phyloP scores from a whole-genome alignment of 92 coral and sea anemone genomes.

The Porites rus region DNA sequence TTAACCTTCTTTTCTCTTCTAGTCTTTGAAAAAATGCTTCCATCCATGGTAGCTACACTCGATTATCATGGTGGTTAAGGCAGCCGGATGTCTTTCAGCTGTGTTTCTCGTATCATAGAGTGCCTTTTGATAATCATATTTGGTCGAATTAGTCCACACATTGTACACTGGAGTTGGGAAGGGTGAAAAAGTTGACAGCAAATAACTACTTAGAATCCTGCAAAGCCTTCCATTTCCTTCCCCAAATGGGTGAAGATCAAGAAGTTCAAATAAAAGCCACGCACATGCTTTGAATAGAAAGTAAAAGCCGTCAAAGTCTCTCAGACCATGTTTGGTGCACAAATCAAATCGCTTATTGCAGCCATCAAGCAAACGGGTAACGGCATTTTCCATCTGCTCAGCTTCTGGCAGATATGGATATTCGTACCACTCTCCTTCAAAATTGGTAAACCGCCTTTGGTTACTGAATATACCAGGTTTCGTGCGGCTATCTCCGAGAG shows the following conservation, averaged over 20 bases:
- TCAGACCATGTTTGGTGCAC: constrained; percentile 7
- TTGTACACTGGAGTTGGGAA: constrained; percentile 89
- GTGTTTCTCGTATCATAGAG: constrained; percentile 71
- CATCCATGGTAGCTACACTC: constrained; percentile 82
- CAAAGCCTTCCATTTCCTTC: constrained; percentile 90
- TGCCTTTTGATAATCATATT: constrained; percentile 64
- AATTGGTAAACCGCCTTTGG: constrained; percentile 19
- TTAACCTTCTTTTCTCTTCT: background rate
- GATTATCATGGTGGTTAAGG: constrained; percentile 78
- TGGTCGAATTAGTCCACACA: constrained; percentile 74
- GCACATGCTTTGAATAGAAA: constrained; percentile 74
- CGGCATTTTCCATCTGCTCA: constrained; percentile 41
- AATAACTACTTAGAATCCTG: constrained; percentile 77
- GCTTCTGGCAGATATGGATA: constrained; percentile 38
- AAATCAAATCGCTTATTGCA: constrained; percentile 44
- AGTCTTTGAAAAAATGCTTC: constrained; percentile 32
- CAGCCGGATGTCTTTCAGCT: constrained; percentile 33
- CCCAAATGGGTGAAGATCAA: constrained; percentile 85
- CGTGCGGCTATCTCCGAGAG: background rate
- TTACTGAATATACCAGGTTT: constrained; percentile 64
- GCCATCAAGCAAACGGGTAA: constrained; percentile 40
- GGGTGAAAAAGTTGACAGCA: constrained; percentile 67
- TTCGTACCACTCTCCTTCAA: constrained; percentile 37
- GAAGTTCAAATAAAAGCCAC: constrained; percentile 76
- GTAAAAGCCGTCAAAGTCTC: constrained; percentile 29